Percentiles rank a stretch among this genome's conserved stretches.
Evolutionary conservation across 2,113 vertebrate species (phyloP).

Genomic region (Globicephala melas): DNA sequence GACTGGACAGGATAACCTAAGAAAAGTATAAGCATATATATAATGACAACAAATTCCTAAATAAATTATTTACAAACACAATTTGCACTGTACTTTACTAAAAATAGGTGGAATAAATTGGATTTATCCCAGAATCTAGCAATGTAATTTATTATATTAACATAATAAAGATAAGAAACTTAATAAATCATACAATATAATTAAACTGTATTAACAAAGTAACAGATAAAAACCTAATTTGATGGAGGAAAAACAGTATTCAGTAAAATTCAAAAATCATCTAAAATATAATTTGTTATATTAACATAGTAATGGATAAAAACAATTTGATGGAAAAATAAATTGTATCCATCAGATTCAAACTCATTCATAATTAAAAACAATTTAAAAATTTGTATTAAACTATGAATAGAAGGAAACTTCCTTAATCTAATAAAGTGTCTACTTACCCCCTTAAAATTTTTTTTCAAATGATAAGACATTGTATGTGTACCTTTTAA

Average conservation of each 20-base stretch:
- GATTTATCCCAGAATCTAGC: background rate
- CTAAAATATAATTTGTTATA: slow-evolving; percentile 30
- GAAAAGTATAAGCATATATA: background rate
- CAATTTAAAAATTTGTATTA: background rate
- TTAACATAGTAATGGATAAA: slow-evolving; percentile 18
- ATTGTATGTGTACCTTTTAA: background rate
- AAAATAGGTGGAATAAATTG: background rate
- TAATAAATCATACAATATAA: background rate
- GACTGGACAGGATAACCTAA: background rate
- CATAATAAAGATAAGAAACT: background rate
- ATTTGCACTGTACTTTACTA: background rate
- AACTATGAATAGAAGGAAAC: background rate
- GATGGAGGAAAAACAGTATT: background rate
- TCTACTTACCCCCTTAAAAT: background rate
- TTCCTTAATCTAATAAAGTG: background rate
- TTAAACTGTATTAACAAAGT: background rate
- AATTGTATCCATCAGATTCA: background rate
- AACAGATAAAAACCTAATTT: slow-evolving; percentile 38
- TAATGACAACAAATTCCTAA: background rate
- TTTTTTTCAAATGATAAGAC: background rate
- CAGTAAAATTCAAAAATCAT: slow-evolving; percentile 13
- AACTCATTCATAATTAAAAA: background rate
- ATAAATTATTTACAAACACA: slow-evolving; percentile 6
- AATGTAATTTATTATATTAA: background rate
- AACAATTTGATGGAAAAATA: background rate